Evolutionary conservation across 1,140 invertebrate species (phyloP).

Genomic region (Drosophila triauraria): DNA sequence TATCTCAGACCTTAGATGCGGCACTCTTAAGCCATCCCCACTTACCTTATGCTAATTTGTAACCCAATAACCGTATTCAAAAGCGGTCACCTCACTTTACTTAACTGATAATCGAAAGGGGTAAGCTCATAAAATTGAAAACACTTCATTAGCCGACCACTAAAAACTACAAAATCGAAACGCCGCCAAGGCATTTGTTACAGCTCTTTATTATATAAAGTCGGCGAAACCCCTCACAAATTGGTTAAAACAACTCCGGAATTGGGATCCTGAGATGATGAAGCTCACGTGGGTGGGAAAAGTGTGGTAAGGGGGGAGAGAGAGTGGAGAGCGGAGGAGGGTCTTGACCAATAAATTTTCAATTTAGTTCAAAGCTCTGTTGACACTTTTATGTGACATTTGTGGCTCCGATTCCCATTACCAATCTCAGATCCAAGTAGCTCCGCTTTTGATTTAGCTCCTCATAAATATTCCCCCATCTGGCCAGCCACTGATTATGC

Average conservation of each 20-base stretch:
- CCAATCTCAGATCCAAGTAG: constrained; percentile 13
- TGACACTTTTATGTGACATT: constrained; percentile 70
- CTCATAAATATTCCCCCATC: constrained; percentile 63
- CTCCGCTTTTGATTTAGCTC: constrained; percentile 35
- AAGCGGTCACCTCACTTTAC: constrained; percentile 22
- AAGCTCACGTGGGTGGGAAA: constrained; percentile 41
- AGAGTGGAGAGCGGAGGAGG: constrained; percentile 3
- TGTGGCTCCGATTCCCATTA: constrained; percentile 23
- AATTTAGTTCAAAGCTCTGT: constrained; percentile 46
- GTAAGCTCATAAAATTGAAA: constrained; percentile 55
- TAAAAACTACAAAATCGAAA: constrained; percentile 58
- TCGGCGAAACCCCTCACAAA: constrained; percentile 30
- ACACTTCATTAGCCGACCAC: constrained; percentile 67
- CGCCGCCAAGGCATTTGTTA: constrained; percentile 45
- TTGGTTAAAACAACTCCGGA: constrained; percentile 18
- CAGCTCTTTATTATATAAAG: constrained; percentile 65
- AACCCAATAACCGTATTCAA: constrained; percentile 22
- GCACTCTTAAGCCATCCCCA: constrained; percentile 4
- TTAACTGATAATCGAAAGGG: constrained; percentile 41
- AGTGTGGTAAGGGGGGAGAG: constrained; percentile 4
- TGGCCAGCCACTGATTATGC: constrained; percentile 55
- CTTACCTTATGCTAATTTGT: constrained; percentile 41
- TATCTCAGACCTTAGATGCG: constrained; percentile 11
- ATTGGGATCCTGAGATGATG: constrained; percentile 14
- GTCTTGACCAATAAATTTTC: constrained; percentile 52